phyloP scores from a whole-genome alignment of 2,888 invertebrate genomes.

The Argyra leucocephala region DNA sequence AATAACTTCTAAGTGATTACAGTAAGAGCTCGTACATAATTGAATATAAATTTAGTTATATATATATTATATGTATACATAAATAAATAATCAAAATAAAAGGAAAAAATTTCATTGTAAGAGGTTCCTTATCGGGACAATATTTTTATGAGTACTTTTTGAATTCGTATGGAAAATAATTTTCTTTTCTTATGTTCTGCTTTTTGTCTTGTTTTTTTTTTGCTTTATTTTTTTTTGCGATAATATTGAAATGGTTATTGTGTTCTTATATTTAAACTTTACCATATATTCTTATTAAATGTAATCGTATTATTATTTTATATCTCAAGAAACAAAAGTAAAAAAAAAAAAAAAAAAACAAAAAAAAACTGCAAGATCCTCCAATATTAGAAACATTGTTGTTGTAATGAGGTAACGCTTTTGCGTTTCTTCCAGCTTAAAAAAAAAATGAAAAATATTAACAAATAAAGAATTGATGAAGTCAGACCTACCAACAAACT shows the following conservation, averaged over 20 bases:
- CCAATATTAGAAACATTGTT: too few species aligned
- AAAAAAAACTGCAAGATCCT: too few species aligned
- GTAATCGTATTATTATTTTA: not conserved
- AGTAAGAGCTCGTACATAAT: not conserved
- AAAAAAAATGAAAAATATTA: not conserved
- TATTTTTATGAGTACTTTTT: constrained; percentile 6
- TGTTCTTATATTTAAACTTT: not conserved
- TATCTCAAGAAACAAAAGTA: too few species aligned
- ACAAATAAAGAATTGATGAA: not conserved
- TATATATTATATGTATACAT: too few species aligned
- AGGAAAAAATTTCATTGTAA: not conserved
- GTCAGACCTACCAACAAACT: not conserved
- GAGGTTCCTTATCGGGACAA: constrained; percentile 6
- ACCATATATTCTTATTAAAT: not conserved
- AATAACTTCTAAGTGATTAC: too few species aligned
- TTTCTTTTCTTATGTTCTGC: not conserved
- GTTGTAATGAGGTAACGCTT: not conserved
- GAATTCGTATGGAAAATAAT: not conserved
- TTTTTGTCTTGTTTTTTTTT: too few species aligned
- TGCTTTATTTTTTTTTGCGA: not conserved
- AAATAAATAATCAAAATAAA: too few species aligned
- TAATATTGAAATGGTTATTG: not conserved
- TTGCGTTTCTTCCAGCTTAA: not conserved
- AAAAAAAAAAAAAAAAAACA: too few species aligned
- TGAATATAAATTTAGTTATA: not conserved